Conservation (phyloP, 2,797 vertebrate species). For the Poeciliopsis turneri region DNA sequence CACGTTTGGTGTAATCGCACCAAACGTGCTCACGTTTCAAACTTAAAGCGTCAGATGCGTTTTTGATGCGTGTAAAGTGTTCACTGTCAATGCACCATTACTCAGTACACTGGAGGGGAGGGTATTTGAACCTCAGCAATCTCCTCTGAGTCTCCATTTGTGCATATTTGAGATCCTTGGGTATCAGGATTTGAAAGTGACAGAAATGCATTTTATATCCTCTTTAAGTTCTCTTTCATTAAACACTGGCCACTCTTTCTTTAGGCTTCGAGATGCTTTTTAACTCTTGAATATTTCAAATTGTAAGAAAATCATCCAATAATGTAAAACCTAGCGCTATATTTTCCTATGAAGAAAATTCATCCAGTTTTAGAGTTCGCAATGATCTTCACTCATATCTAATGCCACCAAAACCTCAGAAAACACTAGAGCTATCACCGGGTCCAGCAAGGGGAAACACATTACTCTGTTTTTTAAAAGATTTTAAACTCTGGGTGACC, state of each 20-base stretch:
- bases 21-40: too few relatives aligned
- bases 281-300: neutral
- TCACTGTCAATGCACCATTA: too few relatives aligned
- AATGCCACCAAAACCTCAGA: neutral
- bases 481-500: constrained; percentile 4
- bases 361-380: neutral
- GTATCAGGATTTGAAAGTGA: neutral
- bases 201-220: neutral
- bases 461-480: neutral
- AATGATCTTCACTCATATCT: neutral
- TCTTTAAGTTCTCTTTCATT: neutral
- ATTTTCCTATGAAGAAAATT: neutral
- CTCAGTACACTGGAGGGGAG: too few relatives aligned
- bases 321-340: neutral
- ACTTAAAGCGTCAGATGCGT: too few relatives aligned
- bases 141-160: neutral
- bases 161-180: neutral
- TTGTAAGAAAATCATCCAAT: neutral
- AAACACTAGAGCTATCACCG: neutral
- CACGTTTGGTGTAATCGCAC: too few relatives aligned
- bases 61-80: too few relatives aligned
- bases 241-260: neutral
- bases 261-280: neutral
- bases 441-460: constrained; percentile 1
- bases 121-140: too few relatives aligned